Conservation (phyloP, 53 echinoderm and acorn worm genomes). For the Hippasteria phrygiana region DNA sequence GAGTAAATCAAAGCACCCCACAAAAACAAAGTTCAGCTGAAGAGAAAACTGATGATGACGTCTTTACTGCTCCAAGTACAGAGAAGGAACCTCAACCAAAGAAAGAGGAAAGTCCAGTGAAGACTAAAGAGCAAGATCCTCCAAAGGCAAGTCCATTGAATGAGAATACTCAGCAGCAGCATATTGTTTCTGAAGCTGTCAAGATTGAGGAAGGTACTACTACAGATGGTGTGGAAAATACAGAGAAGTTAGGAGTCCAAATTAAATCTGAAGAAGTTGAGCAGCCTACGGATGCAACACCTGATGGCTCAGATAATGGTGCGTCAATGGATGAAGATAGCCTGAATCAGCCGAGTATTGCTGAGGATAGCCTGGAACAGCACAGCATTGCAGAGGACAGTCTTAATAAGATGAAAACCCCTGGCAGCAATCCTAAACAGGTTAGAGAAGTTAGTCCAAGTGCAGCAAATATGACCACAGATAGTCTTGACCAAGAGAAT, state of each 20-base stretch:
- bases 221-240: not conserved
- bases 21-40: slow-evolving; percentile 8
- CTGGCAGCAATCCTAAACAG: not conserved
- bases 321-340: slow-evolving; percentile 12
- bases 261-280: not conserved
- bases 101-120: not conserved
- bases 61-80: not conserved
- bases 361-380: slow-evolving; percentile 23
- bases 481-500: slow-evolving; percentile 43
- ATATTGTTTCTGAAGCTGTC: slow-evolving; percentile 1
- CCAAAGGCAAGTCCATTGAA: not conserved
- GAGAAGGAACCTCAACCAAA: not conserved
- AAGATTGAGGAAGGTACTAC: slow-evolving; percentile 4
- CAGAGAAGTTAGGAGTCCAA: not conserved
- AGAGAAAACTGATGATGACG: slow-evolving; percentile 9
- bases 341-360: slow-evolving; percentile 7
- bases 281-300: not conserved
- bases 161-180: not conserved
- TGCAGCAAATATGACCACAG: slow-evolving; percentile 24
- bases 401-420: slow-evolving; percentile 12
- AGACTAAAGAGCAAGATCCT: not conserved
- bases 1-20: not conserved
- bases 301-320: not conserved
- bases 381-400: slow-evolving; percentile 56
- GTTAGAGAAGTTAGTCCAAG: not conserved